Evolutionary conservation across 2,888 invertebrate genomes (phyloP), one percentile per base, ranked within the genome.

Genomic region (Julus scanicus): DNA sequence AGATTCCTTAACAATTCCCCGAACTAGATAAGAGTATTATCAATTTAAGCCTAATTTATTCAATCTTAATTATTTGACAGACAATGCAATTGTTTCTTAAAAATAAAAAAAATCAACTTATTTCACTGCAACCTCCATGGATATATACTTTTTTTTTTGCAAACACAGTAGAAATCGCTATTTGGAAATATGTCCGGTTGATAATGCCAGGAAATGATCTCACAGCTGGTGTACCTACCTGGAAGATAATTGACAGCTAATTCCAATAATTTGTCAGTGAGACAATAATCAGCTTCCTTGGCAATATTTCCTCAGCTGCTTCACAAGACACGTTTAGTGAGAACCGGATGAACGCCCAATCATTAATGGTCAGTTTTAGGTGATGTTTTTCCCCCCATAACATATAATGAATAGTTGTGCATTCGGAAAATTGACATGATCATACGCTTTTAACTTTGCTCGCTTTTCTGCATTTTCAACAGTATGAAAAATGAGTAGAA

Each of bases 211-310:
- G 87, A 87, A 87, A 87, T 37, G 87, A 87, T 87, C 44, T 17
- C 37, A 37, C 87, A 80, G 87, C 63, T 87, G 80, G 39, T 87
- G 48, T 40, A 71, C 29, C 71, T 71, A 71, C 71, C n/a, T 71
- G 29, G 71, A 80, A 39, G 37, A 71, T 88, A 88, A 88, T 88
- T 88, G 88, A 88, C 88, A 86, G 86, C 15, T 88, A 88, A 88
- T 88, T 39, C 49, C 86, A 84, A 88, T 88, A 88, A 88, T 88
- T 88, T 88, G 85, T 44, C 84, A 39, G 88, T 37, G 86, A 88
- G 86, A 88, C 85, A 88, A 88, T 88, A 88, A 84, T 39, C 40
- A 71, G 48, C 84, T 88, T 88, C 88, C 71, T 88, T 29, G 48
- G 40, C 84, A 37, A 49, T 49, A 71, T 71, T 87, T 87, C 87